Base-by-base conservation (phyloP, 2,113 vertebrate species). In the Malurus cyaneus region DNA sequence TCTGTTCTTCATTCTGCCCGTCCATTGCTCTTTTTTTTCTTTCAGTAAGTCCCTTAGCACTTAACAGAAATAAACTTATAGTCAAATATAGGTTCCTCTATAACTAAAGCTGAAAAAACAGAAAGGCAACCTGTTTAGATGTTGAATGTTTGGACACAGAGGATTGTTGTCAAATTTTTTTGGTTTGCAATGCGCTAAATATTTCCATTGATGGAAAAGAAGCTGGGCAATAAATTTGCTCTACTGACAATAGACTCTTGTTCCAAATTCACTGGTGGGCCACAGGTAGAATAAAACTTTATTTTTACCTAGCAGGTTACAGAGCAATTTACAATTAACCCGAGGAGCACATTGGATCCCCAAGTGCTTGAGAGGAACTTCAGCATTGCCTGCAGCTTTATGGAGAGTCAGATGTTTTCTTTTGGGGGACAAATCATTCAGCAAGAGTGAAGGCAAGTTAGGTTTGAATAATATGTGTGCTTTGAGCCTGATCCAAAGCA, bases 401-500 rank as follows among this genome's bases (percentile, higher is more conserved):
- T 85, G 39, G 67, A 94, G 46, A 85, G 39, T 82, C 59, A 88
- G 25, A 50, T 91, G 57, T 92, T 95, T 93, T 57, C 86, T 91
- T 95, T 91, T 42, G 42, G 46, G 78, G 39, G 54, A 39, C 32
- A 93, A 93, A 93, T 95, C 65, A 88, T 92, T 73, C 81, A 54
- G 34, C 26, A 80, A 34, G 21, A 96, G 47, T 86, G 44, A 88
- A 86, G 56, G 52, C 73, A 92, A 88, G 34, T 88, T 73, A 86
- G 70, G 78, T 65, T 85, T 85, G 66, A 86, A 59, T 92, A 93
- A 89, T 39, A 39, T 66, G 54, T 93, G 54, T 94, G 21, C 77
- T 91, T 96, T 96, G 91, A 95, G 66, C 50, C 71, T 3, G 17
- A 72, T 94, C 87, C 93, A 95, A 96, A 91, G 78, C 81, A 94